phyloP scores from a whole-genome alignment of 2,113 vertebrate species.

The Grammomys dolichurus region DNA sequence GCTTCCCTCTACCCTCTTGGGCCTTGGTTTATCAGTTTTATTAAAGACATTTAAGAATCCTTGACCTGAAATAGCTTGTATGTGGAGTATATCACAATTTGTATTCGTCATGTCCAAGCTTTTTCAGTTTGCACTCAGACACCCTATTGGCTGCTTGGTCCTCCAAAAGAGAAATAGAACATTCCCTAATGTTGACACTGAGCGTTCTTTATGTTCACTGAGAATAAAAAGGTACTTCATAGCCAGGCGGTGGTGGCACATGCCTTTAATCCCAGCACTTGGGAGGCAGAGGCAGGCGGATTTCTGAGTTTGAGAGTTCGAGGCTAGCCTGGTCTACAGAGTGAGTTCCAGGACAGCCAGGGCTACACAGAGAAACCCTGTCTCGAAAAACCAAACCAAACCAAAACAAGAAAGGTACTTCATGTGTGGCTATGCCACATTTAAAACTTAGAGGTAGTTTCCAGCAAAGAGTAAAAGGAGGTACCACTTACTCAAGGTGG shows the following conservation, averaged over 20 bases:
- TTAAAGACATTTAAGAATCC: background rate
- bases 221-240: background rate
- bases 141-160: background rate
- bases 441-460: slow-evolving; percentile 3
- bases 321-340: no score
- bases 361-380: no score
- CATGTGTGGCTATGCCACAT: background rate
- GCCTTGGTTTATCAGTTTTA: slow-evolving; percentile 44
- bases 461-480: background rate
- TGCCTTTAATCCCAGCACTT: no score
- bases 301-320: no score
- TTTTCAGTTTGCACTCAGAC: slow-evolving; percentile 37
- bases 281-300: no score
- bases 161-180: background rate
- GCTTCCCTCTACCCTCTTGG: background rate
- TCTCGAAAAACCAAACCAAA: no score
- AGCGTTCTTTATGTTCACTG: background rate
- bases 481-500: slow-evolving; percentile 89
- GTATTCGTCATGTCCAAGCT: background rate
- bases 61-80: background rate
- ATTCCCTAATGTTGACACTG: background rate
- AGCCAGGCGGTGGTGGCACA: no score
- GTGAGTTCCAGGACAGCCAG: no score
- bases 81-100: slow-evolving; percentile 14
- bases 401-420: background rate